Evolutionary conservation across 2,888 invertebrate species (phyloP).

Genomic region (Cybosia mesomella): DNA sequence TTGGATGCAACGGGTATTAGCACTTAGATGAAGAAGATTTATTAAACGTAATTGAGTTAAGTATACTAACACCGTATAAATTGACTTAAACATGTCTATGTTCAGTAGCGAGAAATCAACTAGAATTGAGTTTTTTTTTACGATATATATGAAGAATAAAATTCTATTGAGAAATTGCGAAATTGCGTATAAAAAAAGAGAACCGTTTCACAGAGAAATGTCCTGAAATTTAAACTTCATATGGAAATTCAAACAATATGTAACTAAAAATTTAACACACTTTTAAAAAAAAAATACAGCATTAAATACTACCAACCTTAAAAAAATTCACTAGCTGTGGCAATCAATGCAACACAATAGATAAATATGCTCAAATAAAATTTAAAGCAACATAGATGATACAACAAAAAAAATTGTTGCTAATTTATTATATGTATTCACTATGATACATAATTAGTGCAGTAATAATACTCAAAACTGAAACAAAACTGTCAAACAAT

Average conservation of each 20-base stretch:
- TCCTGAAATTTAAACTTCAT: background rate
- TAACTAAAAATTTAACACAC: background rate
- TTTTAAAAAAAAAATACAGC: background rate
- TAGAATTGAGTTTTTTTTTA: background rate
- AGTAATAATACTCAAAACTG: conserved; percentile 26
- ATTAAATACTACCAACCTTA: background rate
- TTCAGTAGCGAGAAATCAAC: too few species aligned
- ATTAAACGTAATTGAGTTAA: too few species aligned
- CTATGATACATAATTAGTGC: conserved; percentile 40
- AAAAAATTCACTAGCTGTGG: conserved; percentile 21
- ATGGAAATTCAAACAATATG: background rate
- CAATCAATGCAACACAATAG: conserved; percentile 29
- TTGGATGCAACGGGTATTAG: too few species aligned
- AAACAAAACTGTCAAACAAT: conserved; percentile 42
- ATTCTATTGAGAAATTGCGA: too few species aligned
- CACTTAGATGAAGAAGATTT: too few species aligned
- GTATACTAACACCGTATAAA: too few species aligned
- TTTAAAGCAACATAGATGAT: conserved; percentile 43
- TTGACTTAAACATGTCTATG: too few species aligned
- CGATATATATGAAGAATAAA: background rate
- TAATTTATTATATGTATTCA: conserved; percentile 43
- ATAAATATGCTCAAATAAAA: conserved; percentile 30
- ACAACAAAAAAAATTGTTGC: conserved; percentile 42
- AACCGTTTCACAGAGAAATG: too few species aligned
- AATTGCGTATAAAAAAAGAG: too few species aligned